A percentile compares a stretch with the other conserved stretches of the same genome.
These are phyloP conservation scores for Ptyas mucosa DNA, from an alignment of 2,113 vertebrate genomes.

Conservation along the genomic window DNA sequence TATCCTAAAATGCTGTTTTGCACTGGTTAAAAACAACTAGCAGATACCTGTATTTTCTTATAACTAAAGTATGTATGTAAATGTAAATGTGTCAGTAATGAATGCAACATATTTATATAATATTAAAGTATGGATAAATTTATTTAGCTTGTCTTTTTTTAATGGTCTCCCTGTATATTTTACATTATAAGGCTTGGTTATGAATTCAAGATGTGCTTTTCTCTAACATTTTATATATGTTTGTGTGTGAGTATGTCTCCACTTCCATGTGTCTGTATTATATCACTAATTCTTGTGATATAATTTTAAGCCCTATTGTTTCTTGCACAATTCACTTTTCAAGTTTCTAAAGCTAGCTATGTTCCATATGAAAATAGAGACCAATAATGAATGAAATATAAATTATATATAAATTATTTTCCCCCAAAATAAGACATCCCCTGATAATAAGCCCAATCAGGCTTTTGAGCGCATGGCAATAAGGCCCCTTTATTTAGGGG, in stretches of 20 bases:
- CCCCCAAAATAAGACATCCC: too few relatives aligned
- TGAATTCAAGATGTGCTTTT: not conserved
- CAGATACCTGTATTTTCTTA: not conserved
- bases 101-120: not conserved
- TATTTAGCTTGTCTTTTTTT: not conserved
- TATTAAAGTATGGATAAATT: not conserved
- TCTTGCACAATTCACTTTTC: conserved; percentile 46
- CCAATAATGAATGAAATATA: conserved; percentile 41
- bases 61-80: not conserved
- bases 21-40: not conserved
- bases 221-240: not conserved
- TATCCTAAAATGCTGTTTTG: not conserved
- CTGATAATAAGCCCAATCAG: too few relatives aligned
- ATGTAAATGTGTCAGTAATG: not conserved
- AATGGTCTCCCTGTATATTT: not conserved
- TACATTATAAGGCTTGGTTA: not conserved
- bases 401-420: too few relatives aligned
- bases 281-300: conserved; percentile 49
- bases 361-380: conserved; percentile 26
- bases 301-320: conserved; percentile 52
- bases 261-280: not conserved
- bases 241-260: not conserved
- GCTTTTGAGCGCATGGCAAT: too few relatives aligned
- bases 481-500: too few relatives aligned
- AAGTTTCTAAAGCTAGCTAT: conserved; percentile 25